Evolutionary conservation across 2,888 invertebrate genomes (phyloP).

Genomic region (Parnassius mnemosyne): DNA sequence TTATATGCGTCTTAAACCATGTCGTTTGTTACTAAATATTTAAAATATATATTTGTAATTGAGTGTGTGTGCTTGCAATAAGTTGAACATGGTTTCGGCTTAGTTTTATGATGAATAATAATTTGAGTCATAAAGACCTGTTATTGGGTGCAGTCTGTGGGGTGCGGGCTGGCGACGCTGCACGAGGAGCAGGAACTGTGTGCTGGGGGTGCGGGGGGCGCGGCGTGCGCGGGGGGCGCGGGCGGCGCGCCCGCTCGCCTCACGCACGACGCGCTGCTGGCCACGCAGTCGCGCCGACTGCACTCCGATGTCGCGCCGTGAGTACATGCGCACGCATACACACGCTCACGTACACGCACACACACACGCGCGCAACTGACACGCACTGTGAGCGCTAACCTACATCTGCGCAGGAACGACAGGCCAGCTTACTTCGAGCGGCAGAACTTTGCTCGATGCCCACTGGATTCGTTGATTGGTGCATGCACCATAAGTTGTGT

Average conservation of each 20-base stretch:
- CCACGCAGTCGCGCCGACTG: slow-evolving; percentile 87
- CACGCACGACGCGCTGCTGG: slow-evolving; percentile 89
- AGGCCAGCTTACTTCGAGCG: too few relatives aligned
- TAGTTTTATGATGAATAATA: too few relatives aligned
- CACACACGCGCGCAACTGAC: background rate
- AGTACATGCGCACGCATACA: slow-evolving; percentile 37
- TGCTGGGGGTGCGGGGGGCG: slow-evolving; percentile 33
- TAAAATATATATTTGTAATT: too few relatives aligned
- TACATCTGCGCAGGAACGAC: too few relatives aligned
- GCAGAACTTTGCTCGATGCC: too few relatives aligned
- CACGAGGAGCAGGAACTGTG: slow-evolving; percentile 84
- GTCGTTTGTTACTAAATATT: too few relatives aligned
- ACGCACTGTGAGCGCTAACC: background rate
- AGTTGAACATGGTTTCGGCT: too few relatives aligned
- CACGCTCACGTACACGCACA: slow-evolving; percentile 9
- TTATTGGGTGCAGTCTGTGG: slow-evolving; percentile 35
- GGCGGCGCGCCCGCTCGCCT: slow-evolving; percentile 72
- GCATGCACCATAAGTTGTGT: too few relatives aligned
- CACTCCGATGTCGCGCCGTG: slow-evolving; percentile 81
- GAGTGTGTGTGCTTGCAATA: too few relatives aligned
- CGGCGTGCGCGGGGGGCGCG: slow-evolving; percentile 81
- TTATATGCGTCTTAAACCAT: too few relatives aligned
- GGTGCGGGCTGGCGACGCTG: slow-evolving; percentile 86
- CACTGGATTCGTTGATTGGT: too few relatives aligned
- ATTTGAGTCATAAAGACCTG: background rate